Evolutionary conservation across 2,797 vertebrate species (phyloP).

Genomic region (Sebastes dallii): DNA sequence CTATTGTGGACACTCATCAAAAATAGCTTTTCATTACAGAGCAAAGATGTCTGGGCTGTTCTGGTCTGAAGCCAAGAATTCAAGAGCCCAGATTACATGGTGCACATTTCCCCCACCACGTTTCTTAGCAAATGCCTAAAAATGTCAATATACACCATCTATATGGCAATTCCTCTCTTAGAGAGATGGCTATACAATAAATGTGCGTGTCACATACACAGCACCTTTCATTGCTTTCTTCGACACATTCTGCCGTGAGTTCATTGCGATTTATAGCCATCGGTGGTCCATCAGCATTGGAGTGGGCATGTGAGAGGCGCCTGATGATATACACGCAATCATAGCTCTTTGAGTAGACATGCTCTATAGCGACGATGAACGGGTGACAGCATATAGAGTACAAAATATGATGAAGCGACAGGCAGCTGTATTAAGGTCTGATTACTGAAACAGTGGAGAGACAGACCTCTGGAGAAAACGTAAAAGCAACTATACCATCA

Average conservation of each 20-base stretch:
- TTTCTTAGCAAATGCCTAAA: constrained; percentile 14
- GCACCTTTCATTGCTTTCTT: constrained; percentile 8
- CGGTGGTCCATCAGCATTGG: constrained; percentile 25
- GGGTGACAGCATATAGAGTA: neutral
- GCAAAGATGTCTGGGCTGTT: constrained; percentile 23
- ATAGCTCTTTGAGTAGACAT: constrained; percentile 24
- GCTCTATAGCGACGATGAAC: constrained; percentile 10
- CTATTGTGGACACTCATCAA: constrained; percentile 37
- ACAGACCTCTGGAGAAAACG: neutral
- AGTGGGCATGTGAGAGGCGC: constrained; percentile 13
- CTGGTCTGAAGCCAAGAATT: constrained; percentile 40
- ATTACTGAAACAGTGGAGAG: neutral
- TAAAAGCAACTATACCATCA: neutral
- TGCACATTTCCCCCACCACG: neutral
- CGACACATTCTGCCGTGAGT: constrained; percentile 2
- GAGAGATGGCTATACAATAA: constrained; percentile 13
- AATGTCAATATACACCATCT: constrained; percentile 4
- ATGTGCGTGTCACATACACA: constrained; percentile 27
- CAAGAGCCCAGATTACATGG: neutral
- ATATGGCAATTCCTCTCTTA: constrained; percentile 3
- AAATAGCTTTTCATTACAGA: constrained; percentile 57
- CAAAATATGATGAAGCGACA: neutral
- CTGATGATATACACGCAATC: constrained; percentile 31
- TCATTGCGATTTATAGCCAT: constrained; percentile 34
- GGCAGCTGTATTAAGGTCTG: neutral